These are phyloP conservation scores for Latrodectus hesperus DNA, from an alignment of 2,888 invertebrate genomes.

Conservation along the genomic window DNA sequence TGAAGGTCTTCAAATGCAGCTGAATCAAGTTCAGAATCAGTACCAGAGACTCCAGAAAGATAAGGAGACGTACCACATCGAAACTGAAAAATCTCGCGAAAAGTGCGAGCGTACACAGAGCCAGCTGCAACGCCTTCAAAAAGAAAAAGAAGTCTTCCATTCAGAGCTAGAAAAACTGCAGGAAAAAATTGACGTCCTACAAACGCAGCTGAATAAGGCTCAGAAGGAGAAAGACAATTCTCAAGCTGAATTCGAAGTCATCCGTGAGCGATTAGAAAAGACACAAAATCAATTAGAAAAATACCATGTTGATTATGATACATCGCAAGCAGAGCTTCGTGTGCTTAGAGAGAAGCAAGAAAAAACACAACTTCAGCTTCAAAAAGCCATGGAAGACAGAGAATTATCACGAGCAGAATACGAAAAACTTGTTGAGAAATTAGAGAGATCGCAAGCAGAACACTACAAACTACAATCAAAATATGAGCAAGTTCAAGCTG, in stretches of 20 bases:
- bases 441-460: slow-evolving; percentile 86
- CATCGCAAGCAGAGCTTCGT: slow-evolving; percentile 87
- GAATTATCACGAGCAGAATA: slow-evolving; percentile 92
- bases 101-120: slow-evolving; percentile 90
- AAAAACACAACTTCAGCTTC: slow-evolving; percentile 84
- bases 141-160: slow-evolving; percentile 88
- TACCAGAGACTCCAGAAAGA: slow-evolving; percentile 92
- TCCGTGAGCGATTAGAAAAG: slow-evolving; percentile 92
- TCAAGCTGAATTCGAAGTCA: slow-evolving; percentile 88
- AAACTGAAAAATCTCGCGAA: slow-evolving; percentile 89
- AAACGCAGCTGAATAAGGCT: slow-evolving; percentile 86
- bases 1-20: slow-evolving; percentile 90
- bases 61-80: slow-evolving; percentile 87
- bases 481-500: slow-evolving; percentile 89
- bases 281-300: slow-evolving; percentile 75
- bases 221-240: slow-evolving; percentile 89
- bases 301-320: slow-evolving; percentile 88
- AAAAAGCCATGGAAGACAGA: slow-evolving; percentile 90
- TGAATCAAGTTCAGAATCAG: slow-evolving; percentile 90
- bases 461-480: slow-evolving; percentile 91
- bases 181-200: slow-evolving; percentile 87
- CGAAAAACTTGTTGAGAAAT: slow-evolving; percentile 91
- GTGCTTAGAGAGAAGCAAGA: slow-evolving; percentile 92
- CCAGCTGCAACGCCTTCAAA: slow-evolving; percentile 86
- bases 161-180: slow-evolving; percentile 88